phyloP scores from a whole-genome alignment of 2,888 invertebrate species.

The Parascotia fuliginaria region DNA sequence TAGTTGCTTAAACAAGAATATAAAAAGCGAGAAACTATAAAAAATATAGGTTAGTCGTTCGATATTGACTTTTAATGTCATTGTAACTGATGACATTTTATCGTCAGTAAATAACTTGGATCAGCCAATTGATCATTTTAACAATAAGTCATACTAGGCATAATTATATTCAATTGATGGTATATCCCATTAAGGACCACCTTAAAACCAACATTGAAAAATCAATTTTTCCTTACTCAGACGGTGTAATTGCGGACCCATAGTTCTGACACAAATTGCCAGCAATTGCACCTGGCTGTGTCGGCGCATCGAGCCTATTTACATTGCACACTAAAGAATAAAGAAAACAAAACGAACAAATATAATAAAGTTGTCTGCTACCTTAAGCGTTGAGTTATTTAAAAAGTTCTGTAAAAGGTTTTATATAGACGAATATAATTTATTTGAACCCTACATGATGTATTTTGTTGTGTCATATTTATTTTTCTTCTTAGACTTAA shows the following conservation, averaged over 20 bases:
- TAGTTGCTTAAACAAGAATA: no score
- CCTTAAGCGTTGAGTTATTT: slow-evolving; percentile 45
- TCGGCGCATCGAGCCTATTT: slow-evolving; percentile 60
- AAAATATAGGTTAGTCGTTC: no score
- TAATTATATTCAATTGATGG: slow-evolving; percentile 21
- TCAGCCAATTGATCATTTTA: slow-evolving; percentile 22
- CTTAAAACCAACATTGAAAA: slow-evolving; percentile 76
- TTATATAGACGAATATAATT: no score
- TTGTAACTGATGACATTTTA: slow-evolving; percentile 49
- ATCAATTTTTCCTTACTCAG: slow-evolving; percentile 75
- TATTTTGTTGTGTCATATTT: no score
- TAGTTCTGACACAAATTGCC: slow-evolving; percentile 73
- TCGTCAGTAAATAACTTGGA: slow-evolving; percentile 6
- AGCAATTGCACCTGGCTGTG: slow-evolving; percentile 74
- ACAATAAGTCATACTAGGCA: slow-evolving; percentile 17
- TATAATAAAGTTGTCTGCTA: slow-evolving; percentile 41
- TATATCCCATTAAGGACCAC: slow-evolving; percentile 48
- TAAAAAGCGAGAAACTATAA: no score
- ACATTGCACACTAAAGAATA: slow-evolving; percentile 55
- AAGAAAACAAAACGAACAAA: slow-evolving; percentile 37
- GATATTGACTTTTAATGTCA: no score
- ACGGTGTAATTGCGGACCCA: slow-evolving; percentile 71
- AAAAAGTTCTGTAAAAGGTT: slow-evolving; percentile 46
- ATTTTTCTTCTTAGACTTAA: no score
- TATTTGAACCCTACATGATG: no score